Evolutionary conservation across 2,888 invertebrate genomes (phyloP), one percentile per base, ranked within the genome.

Genomic region (Tetramorium bicarinatum): DNA sequence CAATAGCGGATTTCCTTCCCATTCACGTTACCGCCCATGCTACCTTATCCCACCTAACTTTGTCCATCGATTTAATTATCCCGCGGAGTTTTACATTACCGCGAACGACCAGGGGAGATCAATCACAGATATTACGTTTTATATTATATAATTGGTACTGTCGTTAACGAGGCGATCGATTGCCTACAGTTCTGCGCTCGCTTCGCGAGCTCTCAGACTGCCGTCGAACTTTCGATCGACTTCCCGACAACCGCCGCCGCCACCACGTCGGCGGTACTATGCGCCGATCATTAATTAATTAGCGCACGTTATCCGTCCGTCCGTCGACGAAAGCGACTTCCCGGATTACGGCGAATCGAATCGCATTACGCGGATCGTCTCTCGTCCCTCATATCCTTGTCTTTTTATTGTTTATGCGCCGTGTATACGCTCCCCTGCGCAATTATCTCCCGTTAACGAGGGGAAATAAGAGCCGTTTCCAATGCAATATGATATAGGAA

Each of bases 111-210:
- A 13, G 21, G 21, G 21, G 74, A 15, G 41, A 61, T 75, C 77
- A 29, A 11, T 38, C 47, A 54, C 56, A 56, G 75, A 80, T 74
- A 75, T 75, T 80, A 74, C 59, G 59, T 74, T 80, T 80, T 47
- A 74, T 74, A 75, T 80, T 59, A 80, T 75, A 47, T 80, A 80
- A 80, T 80, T 80, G 59, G 38, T 80, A 59, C 38, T 80, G 76
- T 80, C 75, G 76, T 75, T 80, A 74, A 80, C 79, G 79, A 80
- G 75, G 34, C 79, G 47, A 80, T 80, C 79, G 79, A 80, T 74
- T 74, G 74, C 21, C 56, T n/a, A 15, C 44, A 41, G 41, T 47
- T 29, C 15, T 47, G n/a, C 56, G 11, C 15, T 11, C 25, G 56
- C 44, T 47, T 25, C 34, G 47, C 47, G 25, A 47, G 75, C 21